A percentile compares a stretch with the other conserved stretches of the same genome.
phyloP scores from a whole-genome alignment of 1,140 invertebrate species.

The Gonioctena quinquepunctata region DNA sequence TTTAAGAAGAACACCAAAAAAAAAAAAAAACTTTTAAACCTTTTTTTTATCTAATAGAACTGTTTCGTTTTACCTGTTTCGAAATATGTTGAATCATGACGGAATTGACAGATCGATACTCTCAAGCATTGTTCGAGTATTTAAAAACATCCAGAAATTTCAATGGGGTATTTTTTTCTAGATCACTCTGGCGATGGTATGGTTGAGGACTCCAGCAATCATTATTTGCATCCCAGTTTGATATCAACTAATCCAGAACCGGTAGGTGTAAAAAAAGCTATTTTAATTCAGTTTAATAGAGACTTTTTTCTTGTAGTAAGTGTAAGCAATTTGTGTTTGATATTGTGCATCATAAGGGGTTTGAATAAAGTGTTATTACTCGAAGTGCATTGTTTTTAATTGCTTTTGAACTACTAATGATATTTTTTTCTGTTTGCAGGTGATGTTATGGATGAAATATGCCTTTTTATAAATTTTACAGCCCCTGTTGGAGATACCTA shows the following conservation, averaged over 20 bases:
- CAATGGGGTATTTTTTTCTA: not conserved
- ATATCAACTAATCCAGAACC: slow-evolving; percentile 60
- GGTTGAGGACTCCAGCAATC: slow-evolving; percentile 58
- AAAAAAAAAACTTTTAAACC: too few species aligned
- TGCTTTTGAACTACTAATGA: slow-evolving; percentile 32
- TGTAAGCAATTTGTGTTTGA: not conserved
- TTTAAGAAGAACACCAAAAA: too few species aligned
- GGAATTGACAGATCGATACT: too few species aligned
- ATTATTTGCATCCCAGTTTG: slow-evolving; percentile 83
- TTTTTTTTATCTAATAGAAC: too few species aligned
- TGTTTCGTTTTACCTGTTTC: too few species aligned
- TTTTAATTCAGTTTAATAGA: slow-evolving; percentile 16
- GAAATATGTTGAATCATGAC: too few species aligned
- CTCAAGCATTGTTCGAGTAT: too few species aligned
- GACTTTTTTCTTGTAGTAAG: slow-evolving; percentile 28
- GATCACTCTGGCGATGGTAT: not conserved
- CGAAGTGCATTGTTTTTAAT: not conserved
- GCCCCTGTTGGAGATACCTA: not conserved
- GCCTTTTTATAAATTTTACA: slow-evolving; percentile 18
- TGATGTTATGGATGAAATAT: slow-evolving; percentile 10
- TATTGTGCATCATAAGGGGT: slow-evolving; percentile 18
- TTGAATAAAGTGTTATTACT: slow-evolving; percentile 18
- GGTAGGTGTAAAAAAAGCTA: slow-evolving; percentile 57
- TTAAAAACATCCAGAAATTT: too few species aligned
- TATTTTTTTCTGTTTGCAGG: slow-evolving; percentile 37